Base-by-base conservation (phyloP, 92 coral and sea anemone species). In the Plumapathes pennacea region DNA sequence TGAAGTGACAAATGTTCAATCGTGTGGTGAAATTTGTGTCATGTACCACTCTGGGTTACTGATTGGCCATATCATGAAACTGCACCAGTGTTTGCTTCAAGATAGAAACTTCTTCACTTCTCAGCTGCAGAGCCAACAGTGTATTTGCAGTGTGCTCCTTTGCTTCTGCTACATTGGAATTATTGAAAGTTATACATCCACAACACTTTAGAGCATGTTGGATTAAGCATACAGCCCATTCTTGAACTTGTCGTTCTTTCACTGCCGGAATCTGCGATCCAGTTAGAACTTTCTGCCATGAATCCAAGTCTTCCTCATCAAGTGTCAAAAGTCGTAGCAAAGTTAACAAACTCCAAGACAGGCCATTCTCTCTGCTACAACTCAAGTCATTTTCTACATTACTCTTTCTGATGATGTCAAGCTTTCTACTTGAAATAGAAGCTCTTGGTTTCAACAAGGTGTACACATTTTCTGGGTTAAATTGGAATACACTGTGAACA, bases 271-370 rank as follows among this genome's bases (percentile, higher is more conserved):
- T 14, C 1, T 13, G 5, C n/a, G 57, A 41, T 13, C 78, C 78
- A 71, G 65, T 32, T 24, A 75, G 48, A 22, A 67, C 72, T 51
- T 40, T 54, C 13, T 73, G 63, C 84, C 91, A 71, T 13, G 58
- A 32, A 22, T 40, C 32, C 20, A 92, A n/a, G 2, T 15, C 67
- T 3, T 52, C 57, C 25, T 62, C 88, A 25, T 68, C 48, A 62
- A 89, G 60, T 36, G 96, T 76, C 14, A 92, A 53, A 36, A 92
- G 62, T 69, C 74, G 58, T 21, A 92, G 44, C 22, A 84, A 60
- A 28, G 80, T 64, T 10, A 46, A 55, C 11, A 77, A 31, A 10
- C 78, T 88, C 98, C 98, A 92, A 5, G 98, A 92, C 14, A 81
- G 9, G 8, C 96, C 96, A 62, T 60, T 42, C 10, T 55, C 72